A percentile compares a stretch with the other conserved stretches of the same genome.
These are phyloP conservation scores for Bambusicola thoracicus DNA, from an alignment of 2,113 vertebrate genomes.

Conservation along the genomic window DNA sequence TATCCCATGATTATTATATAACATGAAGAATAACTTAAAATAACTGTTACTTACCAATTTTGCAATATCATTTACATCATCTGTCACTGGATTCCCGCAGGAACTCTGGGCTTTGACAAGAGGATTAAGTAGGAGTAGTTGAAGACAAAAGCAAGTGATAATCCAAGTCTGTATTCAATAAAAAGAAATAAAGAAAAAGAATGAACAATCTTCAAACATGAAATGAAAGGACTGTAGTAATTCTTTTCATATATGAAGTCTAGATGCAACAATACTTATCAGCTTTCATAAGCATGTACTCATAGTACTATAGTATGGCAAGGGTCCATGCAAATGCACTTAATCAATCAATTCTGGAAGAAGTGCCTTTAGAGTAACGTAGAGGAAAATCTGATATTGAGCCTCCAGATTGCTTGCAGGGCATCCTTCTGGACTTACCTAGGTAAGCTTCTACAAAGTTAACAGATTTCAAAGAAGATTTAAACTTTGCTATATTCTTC, in stretches of 20 bases:
- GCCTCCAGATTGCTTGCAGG: not conserved
- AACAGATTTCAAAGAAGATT: not conserved
- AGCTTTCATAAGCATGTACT: not conserved
- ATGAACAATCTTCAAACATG: not conserved
- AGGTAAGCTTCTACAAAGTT: not conserved
- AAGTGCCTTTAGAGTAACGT: not conserved
- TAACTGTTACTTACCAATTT: slow-evolving; percentile 78
- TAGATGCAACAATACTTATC: not conserved
- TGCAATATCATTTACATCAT: slow-evolving; percentile 85
- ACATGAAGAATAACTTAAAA: not conserved
- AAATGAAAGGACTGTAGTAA: not conserved
- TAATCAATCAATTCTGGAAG: not conserved
- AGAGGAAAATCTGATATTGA: not conserved
- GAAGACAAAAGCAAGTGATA: slow-evolving; percentile 87
- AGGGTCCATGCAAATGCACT: not conserved
- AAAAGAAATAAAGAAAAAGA: not conserved
- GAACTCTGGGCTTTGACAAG: slow-evolving; percentile 78
- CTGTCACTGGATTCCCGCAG: slow-evolving; percentile 82
- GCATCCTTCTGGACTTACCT: not conserved
- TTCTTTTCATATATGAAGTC: not conserved
- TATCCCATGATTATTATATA: not conserved
- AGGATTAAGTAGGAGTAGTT: slow-evolving; percentile 82
- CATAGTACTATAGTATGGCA: not conserved
- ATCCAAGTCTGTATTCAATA: slow-evolving; percentile 81
- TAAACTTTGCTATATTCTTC: not conserved